Conservation (phyloP, 2,888 invertebrate species). For the Antheraea yamamai region DNA sequence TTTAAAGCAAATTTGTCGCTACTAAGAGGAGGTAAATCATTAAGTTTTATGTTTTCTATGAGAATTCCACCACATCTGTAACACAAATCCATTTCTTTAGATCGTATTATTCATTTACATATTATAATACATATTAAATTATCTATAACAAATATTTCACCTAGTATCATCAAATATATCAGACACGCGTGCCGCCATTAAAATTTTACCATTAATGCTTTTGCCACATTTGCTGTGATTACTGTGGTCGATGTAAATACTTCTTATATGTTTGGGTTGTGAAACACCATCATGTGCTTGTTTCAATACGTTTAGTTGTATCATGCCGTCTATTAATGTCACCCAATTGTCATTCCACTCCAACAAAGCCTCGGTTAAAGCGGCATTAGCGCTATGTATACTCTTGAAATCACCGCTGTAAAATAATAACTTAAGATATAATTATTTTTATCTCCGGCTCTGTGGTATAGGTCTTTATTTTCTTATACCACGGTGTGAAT, state of each 20-base stretch:
- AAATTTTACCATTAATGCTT: constrained; percentile 23
- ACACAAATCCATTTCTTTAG: constrained; percentile 8
- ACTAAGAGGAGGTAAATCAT: constrained; percentile 32
- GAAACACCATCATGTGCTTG: constrained; percentile 82
- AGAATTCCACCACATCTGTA: constrained; percentile 56
- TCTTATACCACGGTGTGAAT: too few species aligned
- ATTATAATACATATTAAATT: too few species aligned
- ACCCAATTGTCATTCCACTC: constrained; percentile 90
- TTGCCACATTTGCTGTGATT: constrained; percentile 33
- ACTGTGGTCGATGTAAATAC: constrained; percentile 44
- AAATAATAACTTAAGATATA: constrained; percentile 14
- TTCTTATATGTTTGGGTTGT: constrained; percentile 78
- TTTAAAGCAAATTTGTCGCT: constrained; percentile 33
- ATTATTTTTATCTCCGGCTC: not conserved
- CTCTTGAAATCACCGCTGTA: constrained; percentile 52
- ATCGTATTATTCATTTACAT: constrained; percentile 9
- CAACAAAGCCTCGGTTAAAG: constrained; percentile 56
- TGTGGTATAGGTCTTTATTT: too few species aligned
- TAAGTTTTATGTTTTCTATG: constrained; percentile 45
- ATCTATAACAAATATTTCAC: constrained; percentile 33
- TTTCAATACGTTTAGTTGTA: constrained; percentile 88
- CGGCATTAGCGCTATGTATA: constrained; percentile 42
- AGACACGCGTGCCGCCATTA: constrained; percentile 36
- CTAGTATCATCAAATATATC: constrained; percentile 38
- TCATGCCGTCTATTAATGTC: constrained; percentile 89